These are phyloP conservation scores for Drosophila cracens DNA, from an alignment of 2,888 invertebrate genomes.

Conservation along the genomic window DNA sequence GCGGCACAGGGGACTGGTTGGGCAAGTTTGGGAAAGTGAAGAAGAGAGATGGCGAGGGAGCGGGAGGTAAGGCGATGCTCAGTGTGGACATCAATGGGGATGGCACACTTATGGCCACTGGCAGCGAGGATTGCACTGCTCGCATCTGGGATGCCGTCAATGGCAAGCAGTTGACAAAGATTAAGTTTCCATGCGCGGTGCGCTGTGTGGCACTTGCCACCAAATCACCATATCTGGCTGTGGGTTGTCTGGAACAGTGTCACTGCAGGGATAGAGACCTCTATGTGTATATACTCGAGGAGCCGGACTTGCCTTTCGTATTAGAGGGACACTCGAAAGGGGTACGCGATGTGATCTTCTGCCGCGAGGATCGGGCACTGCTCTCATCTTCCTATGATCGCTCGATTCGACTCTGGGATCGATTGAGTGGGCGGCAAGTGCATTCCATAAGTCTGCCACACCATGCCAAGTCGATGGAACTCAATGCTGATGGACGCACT, in stretches of 20 bases:
- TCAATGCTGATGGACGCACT: conserved; percentile 93
- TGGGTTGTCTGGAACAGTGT: conserved; percentile 91
- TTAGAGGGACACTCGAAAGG: conserved; percentile 91
- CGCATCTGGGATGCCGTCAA: conserved; percentile 96
- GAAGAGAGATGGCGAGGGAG: not conserved
- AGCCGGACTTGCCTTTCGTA: conserved; percentile 86
- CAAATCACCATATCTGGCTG: conserved; percentile 90
- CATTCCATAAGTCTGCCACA: conserved; percentile 92
- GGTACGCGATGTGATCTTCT: conserved; percentile 93
- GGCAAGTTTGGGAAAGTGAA: conserved; percentile 92
- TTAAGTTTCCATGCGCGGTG: conserved; percentile 92
- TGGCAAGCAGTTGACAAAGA: conserved; percentile 93
- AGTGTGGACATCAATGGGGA: conserved; percentile 95
- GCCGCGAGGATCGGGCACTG: conserved; percentile 90
- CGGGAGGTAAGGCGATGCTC: conserved; percentile 98
- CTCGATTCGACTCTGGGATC: conserved; percentile 93
- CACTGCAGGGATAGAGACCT: conserved; percentile 86
- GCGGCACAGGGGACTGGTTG: conserved; percentile 98
- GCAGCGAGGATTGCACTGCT: conserved; percentile 96
- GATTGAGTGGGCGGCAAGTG: conserved; percentile 89
- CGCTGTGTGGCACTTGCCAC: conserved; percentile 95
- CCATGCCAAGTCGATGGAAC: conserved; percentile 93
- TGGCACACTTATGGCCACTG: conserved; percentile 95
- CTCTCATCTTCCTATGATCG: conserved; percentile 96
- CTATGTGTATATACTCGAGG: conserved; percentile 93